Base-by-base conservation (phyloP, 2,888 invertebrate species). In the Fragum sueziense region DNA sequence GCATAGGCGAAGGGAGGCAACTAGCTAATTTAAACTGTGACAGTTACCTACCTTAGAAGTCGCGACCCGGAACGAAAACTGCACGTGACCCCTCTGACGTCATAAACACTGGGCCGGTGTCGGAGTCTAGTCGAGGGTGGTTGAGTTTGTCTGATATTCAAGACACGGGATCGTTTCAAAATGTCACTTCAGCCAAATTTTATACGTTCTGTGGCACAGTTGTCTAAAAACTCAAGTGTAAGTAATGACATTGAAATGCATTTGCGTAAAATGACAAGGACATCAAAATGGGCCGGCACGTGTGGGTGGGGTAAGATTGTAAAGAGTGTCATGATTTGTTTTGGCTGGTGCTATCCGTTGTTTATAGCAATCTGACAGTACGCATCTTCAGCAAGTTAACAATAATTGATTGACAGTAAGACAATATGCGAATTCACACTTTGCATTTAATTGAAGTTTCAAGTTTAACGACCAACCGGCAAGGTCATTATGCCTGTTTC, bases 11-110 rank as follows among this genome's bases (percentile, higher is more conserved):
- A n/a, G n/a, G n/a, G n/a, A n/a, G n/a, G n/a, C n/a, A n/a, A n/a
- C n/a, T n/a, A n/a, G n/a, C n/a, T n/a, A n/a, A n/a, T n/a, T n/a
- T n/a, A n/a, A n/a, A n/a, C n/a, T n/a, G n/a, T n/a, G n/a, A n/a
- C 37, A 37, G 14, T 37, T 14, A 14, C 37, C 37, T 14, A 6
- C 14, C 37, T 6, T 37, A 47, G 4, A 47, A 20, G 20, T 47
- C 17, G n/a, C n/a, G 47, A 47, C 47, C 47, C 47, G 47, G 47
- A 47, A 47, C 47, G 57, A 62, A 27, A 67, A 25, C 47, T 37
- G 37, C 78, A 78, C 78, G 73, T 78, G 78, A 78, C 72, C 33
- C 37, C 70, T 70, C 25, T 73, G 78, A 78, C 78, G 78, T 78
- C 78, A 78, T 62, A 59, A 41, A 67, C 67, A 59, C 51, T 6